These are phyloP conservation scores for Unio delphinus DNA, from an alignment of 2,888 invertebrate species.

Conservation along the genomic window DNA sequence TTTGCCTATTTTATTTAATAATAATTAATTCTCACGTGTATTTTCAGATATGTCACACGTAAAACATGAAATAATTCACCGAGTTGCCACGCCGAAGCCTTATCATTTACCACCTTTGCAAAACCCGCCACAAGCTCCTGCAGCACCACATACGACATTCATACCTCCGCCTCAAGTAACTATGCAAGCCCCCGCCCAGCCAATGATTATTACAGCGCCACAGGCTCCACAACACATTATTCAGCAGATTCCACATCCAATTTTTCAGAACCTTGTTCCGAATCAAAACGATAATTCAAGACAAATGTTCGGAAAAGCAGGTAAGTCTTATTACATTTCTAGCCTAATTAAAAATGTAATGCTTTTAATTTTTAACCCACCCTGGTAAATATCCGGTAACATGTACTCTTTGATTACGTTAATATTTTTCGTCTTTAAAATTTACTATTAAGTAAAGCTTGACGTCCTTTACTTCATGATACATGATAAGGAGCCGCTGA, in stretches of 20 bases:
- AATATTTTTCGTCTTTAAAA: too few relatives aligned
- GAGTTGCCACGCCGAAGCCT: conserved; percentile 28
- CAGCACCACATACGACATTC: conserved; percentile 11
- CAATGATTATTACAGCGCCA: conserved; percentile 20
- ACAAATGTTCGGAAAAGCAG: conserved; percentile 54
- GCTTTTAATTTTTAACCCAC: background rate
- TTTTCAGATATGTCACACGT: conserved; percentile 55
- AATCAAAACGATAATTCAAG: conserved; percentile 20
- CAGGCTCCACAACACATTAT: conserved; percentile 37
- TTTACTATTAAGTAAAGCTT: too few relatives aligned
- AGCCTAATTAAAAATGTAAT: background rate
- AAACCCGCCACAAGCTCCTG: conserved; percentile 14
- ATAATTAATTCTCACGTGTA: background rate
- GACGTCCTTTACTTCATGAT: too few relatives aligned
- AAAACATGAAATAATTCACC: conserved; percentile 59
- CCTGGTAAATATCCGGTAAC: too few relatives aligned
- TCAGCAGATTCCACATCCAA: conserved; percentile 28
- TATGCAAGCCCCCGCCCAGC: conserved; percentile 21
- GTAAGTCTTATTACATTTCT: conserved; percentile 19
- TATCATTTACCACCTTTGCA: conserved; percentile 37
- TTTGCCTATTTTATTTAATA: too few relatives aligned
- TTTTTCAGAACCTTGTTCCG: conserved; percentile 31
- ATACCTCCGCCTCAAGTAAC: conserved; percentile 24
- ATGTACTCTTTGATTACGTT: too few relatives aligned
- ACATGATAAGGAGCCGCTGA: too few relatives aligned